Evolutionary conservation across 2,113 vertebrate genomes (phyloP).

Genomic region (Oncorhynchus kisutch): DNA sequence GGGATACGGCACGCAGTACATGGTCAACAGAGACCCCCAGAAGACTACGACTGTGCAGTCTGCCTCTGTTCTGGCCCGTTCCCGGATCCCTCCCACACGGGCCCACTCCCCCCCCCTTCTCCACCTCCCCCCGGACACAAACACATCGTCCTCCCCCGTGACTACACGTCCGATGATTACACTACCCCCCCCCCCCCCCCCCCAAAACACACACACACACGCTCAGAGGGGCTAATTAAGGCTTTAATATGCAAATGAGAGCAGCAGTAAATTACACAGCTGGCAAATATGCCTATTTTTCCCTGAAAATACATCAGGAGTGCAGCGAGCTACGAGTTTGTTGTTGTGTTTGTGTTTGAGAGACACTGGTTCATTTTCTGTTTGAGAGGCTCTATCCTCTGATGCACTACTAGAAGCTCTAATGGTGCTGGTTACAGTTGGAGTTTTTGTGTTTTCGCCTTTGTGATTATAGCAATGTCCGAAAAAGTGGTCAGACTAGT

Average conservation of each 20-base stretch:
- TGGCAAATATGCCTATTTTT: slow-evolving; percentile 97
- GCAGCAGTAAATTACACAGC: slow-evolving; percentile 94
- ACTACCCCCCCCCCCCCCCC: slow-evolving; percentile 62
- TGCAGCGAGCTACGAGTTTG: slow-evolving; percentile 64
- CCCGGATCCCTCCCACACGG: background rate
- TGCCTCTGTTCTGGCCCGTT: background rate
- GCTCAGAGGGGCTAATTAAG: slow-evolving; percentile 99
- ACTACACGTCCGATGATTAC: slow-evolving; percentile 83
- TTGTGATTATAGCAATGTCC: too few species aligned
- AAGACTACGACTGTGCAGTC: slow-evolving; percentile 37
- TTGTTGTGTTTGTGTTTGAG: slow-evolving; percentile 52
- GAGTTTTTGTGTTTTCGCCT: too few species aligned
- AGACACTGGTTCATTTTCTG: slow-evolving; percentile 56
- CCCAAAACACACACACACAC: slow-evolving; percentile 66
- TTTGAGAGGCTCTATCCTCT: background rate
- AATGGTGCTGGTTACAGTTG: background rate
- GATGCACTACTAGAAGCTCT: background rate
- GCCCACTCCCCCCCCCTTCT: slow-evolving; percentile 48
- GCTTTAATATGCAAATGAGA: slow-evolving; percentile 99
- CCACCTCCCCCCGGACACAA: slow-evolving; percentile 61
- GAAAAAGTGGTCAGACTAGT: too few species aligned
- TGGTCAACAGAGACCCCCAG: slow-evolving; percentile 72
- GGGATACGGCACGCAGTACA: slow-evolving; percentile 66
- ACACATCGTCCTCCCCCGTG: slow-evolving; percentile 68
- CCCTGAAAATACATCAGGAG: slow-evolving; percentile 77